Evolutionary conservation across 2,113 vertebrate species (phyloP).

Genomic region (Pygoscelis adeliae): DNA sequence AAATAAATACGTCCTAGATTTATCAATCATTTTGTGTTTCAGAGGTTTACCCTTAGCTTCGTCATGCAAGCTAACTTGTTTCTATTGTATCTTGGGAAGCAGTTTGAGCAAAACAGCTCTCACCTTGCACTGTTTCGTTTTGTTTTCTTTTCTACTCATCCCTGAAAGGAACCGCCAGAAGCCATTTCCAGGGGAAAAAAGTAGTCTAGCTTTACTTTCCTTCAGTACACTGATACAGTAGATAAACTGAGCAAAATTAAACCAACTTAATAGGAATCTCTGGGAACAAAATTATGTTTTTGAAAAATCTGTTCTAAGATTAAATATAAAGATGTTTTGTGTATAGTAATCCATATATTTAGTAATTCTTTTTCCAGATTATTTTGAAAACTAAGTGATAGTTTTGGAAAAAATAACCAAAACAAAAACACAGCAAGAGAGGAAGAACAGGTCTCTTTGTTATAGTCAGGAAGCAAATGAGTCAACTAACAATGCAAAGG

Average conservation of each 20-base stretch:
- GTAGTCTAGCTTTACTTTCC: background rate
- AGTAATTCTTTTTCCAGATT: background rate
- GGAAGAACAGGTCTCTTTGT: background rate
- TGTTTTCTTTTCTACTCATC: background rate
- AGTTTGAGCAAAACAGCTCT: background rate
- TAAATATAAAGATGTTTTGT: background rate
- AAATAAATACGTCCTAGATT: background rate
- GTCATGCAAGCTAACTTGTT: background rate
- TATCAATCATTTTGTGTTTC: background rate
- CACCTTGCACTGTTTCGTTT: background rate
- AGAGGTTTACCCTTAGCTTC: background rate
- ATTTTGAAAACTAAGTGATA: background rate
- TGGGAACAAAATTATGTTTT: background rate
- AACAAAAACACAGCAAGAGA: background rate
- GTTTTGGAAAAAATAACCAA: background rate
- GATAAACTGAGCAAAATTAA: background rate
- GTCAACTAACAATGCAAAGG: background rate
- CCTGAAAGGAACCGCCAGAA: background rate
- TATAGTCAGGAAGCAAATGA: background rate
- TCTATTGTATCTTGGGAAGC: background rate
- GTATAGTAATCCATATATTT: background rate
- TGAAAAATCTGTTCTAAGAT: background rate
- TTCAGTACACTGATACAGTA: background rate
- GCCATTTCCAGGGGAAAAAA: background rate
- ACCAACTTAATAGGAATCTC: background rate